Base-by-base conservation (phyloP, 2,797 vertebrate genomes). In the Anolis apletophallus region DNA sequence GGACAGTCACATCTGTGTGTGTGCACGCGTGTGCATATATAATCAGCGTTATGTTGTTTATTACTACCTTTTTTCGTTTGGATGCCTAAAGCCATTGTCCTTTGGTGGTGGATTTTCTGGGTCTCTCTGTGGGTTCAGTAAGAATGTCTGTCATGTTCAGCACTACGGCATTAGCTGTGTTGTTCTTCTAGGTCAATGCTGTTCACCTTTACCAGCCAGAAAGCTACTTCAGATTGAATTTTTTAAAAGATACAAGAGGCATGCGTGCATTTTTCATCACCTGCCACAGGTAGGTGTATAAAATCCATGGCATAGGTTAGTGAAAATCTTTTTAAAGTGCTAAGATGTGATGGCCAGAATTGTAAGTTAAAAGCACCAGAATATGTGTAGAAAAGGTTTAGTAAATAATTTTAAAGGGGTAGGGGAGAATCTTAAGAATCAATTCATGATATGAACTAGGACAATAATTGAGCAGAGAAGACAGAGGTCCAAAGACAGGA, bases 141-240 rank as follows among this genome's bases (percentile, higher is more conserved):
- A 89, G 61, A 61, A 86, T 87, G 55, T 55, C 78, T 88, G 61
- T 16, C 83, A 91, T 91, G 80, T 77, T 89, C 50, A 77, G 29
- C 81, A 75, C 0, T 0, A 69, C 80, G 77, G 79, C 46, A 88
- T 80, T 77, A 92, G 55, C 26, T 80, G 19, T 81, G 79, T 87
- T 87, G 91, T 88, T 87, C 88, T 91, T 93, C 90, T 90, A 90
- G 88, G 89, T 91, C 86, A 89, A 46, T 87, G 83, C 68, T 89
- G 91, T 36, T 14, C 55, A 94, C 67, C 50, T 85, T 36, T 88
- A 91, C 83, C 57, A 92, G 87, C 0, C 81, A 82, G 83, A 86
- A 57, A 72, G 52, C 10, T 52, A 72, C 67, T 88, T 86, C 50
- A 81, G 82, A 86, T 7, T 0, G 1, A 93, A 92, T 83, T 81